phyloP scores from a whole-genome alignment of 2,888 invertebrate species.

The Ecdyonurus torrentis region DNA sequence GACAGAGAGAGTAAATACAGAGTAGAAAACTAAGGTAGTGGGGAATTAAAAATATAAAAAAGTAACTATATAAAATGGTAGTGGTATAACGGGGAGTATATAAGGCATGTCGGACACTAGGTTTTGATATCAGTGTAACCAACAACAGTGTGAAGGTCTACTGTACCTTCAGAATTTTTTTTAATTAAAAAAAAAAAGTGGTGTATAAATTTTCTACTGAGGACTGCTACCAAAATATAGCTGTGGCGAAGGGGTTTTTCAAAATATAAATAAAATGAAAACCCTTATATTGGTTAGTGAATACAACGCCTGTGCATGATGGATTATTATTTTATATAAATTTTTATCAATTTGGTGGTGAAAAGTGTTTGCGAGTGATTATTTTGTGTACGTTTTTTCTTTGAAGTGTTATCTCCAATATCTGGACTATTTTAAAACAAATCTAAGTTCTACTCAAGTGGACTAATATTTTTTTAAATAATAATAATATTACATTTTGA shows the following conservation, averaged over 20 bases:
- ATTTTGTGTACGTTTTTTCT: not conserved
- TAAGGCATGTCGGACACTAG: not conserved
- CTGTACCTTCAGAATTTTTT: not conserved
- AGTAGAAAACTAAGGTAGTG: too few species aligned
- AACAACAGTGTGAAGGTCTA: not conserved
- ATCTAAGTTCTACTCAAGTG: too few species aligned
- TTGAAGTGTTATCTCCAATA: too few species aligned
- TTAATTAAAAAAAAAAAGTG: not conserved
- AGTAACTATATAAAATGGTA: too few species aligned
- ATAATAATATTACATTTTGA: too few species aligned
- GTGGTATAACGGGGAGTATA: not conserved
- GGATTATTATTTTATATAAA: not conserved
- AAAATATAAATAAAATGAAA: not conserved
- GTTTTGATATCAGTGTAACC: not conserved
- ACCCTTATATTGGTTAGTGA: not conserved
- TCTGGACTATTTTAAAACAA: too few species aligned
- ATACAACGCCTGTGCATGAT: not conserved
- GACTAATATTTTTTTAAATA: too few species aligned
- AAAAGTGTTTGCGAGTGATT: too few species aligned
- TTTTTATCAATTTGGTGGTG: not conserved
- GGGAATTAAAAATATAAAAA: too few species aligned
- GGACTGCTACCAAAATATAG: not conserved
- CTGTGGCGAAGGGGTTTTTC: conserved; percentile 3
- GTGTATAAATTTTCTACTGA: not conserved
- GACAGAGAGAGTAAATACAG: too few species aligned